These are phyloP conservation scores for Drosophila sordidapex DNA, from an alignment of 2,888 invertebrate species.

Conservation along the genomic window DNA sequence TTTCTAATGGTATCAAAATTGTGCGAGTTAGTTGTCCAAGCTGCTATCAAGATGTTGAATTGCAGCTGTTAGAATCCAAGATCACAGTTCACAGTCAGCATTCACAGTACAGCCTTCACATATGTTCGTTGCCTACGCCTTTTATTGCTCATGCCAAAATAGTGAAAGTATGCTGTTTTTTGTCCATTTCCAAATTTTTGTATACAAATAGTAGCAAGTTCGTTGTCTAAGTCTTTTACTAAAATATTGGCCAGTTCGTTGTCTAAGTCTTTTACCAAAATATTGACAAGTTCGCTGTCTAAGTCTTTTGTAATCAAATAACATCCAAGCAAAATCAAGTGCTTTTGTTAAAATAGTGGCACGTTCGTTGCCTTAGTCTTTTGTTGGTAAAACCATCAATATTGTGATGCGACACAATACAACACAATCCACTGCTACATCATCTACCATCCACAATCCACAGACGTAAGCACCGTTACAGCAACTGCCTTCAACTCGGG, in stretches of 20 bases:
- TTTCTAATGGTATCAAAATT: not conserved
- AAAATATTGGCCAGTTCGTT: constrained; percentile 4
- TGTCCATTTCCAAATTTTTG: not conserved
- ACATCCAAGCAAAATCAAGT: not conserved
- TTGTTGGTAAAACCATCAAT: constrained; percentile 38
- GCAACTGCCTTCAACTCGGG: constrained; percentile 9
- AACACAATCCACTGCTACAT: constrained; percentile 10
- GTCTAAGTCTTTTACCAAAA: constrained; percentile 11
- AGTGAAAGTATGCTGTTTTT: not conserved
- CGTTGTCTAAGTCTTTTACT: constrained; percentile 18
- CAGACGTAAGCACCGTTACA: constrained; percentile 38
- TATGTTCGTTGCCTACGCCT: constrained; percentile 43
- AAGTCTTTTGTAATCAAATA: not conserved
- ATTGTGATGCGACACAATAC: constrained; percentile 36
- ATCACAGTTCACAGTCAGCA: constrained; percentile 1
- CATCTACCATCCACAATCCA: constrained; percentile 5
- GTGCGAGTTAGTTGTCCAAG: constrained; percentile 68
- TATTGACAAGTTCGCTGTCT: not conserved
- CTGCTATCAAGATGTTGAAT: constrained; percentile 19
- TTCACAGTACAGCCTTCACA: not conserved
- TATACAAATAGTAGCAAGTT: constrained; percentile 1
- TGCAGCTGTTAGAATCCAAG: not conserved
- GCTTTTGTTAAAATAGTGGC: constrained; percentile 3
- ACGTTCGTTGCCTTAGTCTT: constrained; percentile 58
- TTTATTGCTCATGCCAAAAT: constrained; percentile 19